These are phyloP conservation scores for Halictus quadricinctus DNA, from an alignment of 2,888 invertebrate species.

Conservation along the genomic window DNA sequence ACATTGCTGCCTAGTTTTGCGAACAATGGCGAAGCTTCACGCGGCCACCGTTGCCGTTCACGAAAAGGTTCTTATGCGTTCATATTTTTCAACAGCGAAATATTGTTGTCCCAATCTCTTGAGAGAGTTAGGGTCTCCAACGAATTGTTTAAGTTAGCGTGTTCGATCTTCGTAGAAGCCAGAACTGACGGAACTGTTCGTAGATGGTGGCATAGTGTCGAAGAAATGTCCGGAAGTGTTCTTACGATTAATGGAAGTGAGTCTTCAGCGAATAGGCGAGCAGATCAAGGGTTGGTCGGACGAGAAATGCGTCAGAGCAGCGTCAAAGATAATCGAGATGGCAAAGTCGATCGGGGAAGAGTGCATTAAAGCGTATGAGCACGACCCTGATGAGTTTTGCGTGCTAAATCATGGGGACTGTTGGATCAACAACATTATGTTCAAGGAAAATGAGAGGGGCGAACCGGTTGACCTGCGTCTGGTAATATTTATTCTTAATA, in stretches of 20 bases:
- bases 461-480: constrained; percentile 59
- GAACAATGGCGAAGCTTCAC: constrained; percentile 69
- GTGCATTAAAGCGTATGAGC: constrained; percentile 35
- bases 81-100: too few relatives aligned
- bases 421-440: constrained; percentile 73
- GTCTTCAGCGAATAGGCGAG: constrained; percentile 38
- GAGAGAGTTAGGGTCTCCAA: background rate
- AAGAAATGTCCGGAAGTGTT: constrained; percentile 43
- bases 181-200: constrained; percentile 48
- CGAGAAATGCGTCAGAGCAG: constrained; percentile 28
- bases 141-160: background rate
- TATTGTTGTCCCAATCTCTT: too few relatives aligned
- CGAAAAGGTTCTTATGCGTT: constrained; percentile 54
- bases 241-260: constrained; percentile 35
- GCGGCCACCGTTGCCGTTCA: constrained; percentile 68
- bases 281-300: constrained; percentile 57
- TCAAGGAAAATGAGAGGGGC: constrained; percentile 62
- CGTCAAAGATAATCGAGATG: constrained; percentile 56
- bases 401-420: constrained; percentile 74
- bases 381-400: constrained; percentile 67
- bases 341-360: background rate
- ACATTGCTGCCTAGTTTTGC: constrained; percentile 60
- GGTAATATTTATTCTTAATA: constrained; percentile 44
- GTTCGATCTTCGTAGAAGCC: constrained; percentile 59
- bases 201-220: constrained; percentile 56